Evolutionary conservation across 2,113 vertebrate species (phyloP), one percentile per base, ranked within the genome.

Genomic region (Alectura lathami): DNA sequence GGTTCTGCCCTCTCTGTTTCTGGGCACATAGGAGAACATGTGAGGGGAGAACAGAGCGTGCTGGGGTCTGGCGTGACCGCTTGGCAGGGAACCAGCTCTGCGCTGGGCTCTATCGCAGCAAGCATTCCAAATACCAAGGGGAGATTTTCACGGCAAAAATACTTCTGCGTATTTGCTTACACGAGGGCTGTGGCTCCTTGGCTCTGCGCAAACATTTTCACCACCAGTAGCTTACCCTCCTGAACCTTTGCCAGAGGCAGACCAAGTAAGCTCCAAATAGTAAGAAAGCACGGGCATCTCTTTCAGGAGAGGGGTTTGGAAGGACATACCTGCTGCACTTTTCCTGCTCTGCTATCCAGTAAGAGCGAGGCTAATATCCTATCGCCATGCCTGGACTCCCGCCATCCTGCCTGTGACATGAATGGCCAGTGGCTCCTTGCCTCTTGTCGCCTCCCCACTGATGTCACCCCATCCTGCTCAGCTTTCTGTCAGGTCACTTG

Each of bases 401-500:
- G 60, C 70, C 59, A 12, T 70, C 48, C 11, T 64, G 30, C 8
- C 62, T 70, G 59, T 77, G 45, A 21, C 0, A 4, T 27, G 50
- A 64, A 66, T 85, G 77, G 42, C n/a, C 81, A 60, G 76, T 79
- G 56, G 29, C 36, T 86, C 73, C 64, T 74, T 69, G 77, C 54
- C 70, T 83, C 54, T 77, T 96, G 78, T 90, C 47, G 83, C 51
- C 47, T 85, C 36, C 45, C 67, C n/a, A 9, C 45, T 68, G 29
- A 38, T 78, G 57, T 20, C 63, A 60, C 48, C 85, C 45, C 32
- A 94, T 75, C 32, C 75, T 40, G 56, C 60, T 13, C 48, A 53
- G 42, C 74, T 93, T 83, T 94, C 74, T 91, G 3, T 74, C 50
- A 67, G 67, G 57, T 96, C 79, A 83, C 73, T 73, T 53, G 67